Percentiles rank a stretch among this genome's conserved stretches.
These are phyloP conservation scores for Anthonomus grandis DNA, from an alignment of 1,140 invertebrate genomes.

Conservation along the genomic window DNA sequence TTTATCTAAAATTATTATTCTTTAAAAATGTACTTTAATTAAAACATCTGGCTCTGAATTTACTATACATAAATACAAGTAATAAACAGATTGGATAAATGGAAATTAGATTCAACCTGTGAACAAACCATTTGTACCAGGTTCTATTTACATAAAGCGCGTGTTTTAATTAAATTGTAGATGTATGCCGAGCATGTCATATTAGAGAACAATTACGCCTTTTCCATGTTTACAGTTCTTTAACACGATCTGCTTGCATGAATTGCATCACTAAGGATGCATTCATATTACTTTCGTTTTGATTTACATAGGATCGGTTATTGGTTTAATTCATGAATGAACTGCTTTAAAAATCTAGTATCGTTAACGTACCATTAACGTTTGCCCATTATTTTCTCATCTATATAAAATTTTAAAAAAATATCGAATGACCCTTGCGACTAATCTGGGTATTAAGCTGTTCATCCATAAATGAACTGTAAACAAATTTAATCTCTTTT, in stretches of 20 bases:
- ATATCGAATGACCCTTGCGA: neutral
- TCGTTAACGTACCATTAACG: too few relatives aligned
- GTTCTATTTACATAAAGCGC: conserved; percentile 1
- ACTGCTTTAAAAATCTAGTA: too few relatives aligned
- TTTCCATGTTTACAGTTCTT: conserved; percentile 18
- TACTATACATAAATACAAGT: too few relatives aligned
- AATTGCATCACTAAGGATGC: conserved; percentile 6
- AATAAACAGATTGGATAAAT: neutral
- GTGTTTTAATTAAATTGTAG: conserved; percentile 17
- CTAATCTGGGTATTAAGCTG: conserved; percentile 5
- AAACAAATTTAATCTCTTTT: conserved; percentile 4
- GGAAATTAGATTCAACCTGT: conserved; percentile 2
- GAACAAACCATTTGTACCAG: neutral
- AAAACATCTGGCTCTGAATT: too few relatives aligned
- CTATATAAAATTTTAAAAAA: too few relatives aligned
- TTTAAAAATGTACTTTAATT: too few relatives aligned
- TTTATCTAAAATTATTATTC: too few relatives aligned
- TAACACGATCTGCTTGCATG: conserved; percentile 10
- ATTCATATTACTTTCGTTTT: conserved; percentile 1
- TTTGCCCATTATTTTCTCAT: too few relatives aligned
- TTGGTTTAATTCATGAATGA: too few relatives aligned
- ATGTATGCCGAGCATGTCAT: conserved; percentile 4
- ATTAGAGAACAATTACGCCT: conserved; percentile 15
- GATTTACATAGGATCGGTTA: neutral
- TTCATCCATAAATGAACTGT: conserved; percentile 1